phyloP scores from a whole-genome alignment of 2,797 vertebrate genomes.

The Lemur catta region DNA sequence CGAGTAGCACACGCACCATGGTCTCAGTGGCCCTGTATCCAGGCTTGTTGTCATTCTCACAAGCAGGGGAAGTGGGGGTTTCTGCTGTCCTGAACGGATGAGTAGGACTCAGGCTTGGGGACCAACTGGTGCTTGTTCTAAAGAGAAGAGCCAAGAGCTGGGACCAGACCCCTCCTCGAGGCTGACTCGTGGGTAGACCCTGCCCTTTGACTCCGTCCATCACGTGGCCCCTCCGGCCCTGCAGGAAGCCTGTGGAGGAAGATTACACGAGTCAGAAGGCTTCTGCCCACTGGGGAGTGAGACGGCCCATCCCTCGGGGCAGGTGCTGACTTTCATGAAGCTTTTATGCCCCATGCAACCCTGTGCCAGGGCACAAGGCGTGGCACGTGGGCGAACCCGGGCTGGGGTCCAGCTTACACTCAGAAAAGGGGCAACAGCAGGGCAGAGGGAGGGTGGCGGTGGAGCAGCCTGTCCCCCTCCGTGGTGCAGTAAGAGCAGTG shows the following conservation, averaged over 20 bases:
- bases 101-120: not conserved
- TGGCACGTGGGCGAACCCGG: too few relatives aligned
- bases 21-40: fast-evolving
- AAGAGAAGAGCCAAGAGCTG: not conserved
- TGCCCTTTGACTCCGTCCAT: not conserved
- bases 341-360: not conserved
- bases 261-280: not conserved
- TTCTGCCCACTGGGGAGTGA: not conserved
- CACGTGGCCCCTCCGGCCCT: fast-evolving
- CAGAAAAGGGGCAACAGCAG: not conserved
- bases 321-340: not conserved
- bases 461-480: not conserved
- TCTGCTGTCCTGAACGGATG: not conserved
- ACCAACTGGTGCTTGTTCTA: not conserved
- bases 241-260: not conserved
- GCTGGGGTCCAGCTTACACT: not conserved
- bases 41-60: not conserved
- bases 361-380: not conserved
- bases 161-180: not conserved
- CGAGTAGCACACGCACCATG: fast-evolving
- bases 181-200: not conserved
- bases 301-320: not conserved
- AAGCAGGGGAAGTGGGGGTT: not conserved
- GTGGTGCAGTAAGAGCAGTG: fast-evolving
- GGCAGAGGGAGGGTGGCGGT: not conserved